Conservation (phyloP, 2,797 vertebrate species). For the Rhabdophis nuchalis region DNA sequence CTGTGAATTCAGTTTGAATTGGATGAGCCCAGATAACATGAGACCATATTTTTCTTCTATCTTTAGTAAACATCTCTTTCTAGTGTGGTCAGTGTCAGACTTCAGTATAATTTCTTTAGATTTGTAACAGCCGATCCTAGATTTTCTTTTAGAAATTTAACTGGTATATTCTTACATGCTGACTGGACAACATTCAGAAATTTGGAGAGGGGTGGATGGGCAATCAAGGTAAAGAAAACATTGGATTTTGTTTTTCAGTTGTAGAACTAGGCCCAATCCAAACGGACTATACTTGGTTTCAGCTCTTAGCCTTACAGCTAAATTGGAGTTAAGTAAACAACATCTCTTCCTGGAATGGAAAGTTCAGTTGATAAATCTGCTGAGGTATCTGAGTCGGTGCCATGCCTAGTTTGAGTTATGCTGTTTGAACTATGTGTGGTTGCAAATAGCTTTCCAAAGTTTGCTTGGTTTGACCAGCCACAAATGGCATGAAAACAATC, state of each 20-base stretch:
- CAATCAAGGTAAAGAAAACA: conserved; percentile 32
- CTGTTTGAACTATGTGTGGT: conserved; percentile 16
- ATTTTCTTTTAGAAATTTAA: conserved; percentile 10
- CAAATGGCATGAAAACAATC: conserved; percentile 7
- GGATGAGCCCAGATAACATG: background rate
- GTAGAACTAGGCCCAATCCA: background rate
- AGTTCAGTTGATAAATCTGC: conserved; percentile 26
- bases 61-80: background rate
- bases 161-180: background rate
- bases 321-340: conserved; percentile 35
- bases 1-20: background rate
- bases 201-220: background rate
- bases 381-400: background rate
- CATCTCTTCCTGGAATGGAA: conserved; percentile 24
- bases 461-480: background rate
- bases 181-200: background rate
- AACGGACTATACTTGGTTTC: background rate
- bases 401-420: background rate
- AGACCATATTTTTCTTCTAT: background rate
- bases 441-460: conserved; percentile 5
- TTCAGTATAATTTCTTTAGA: background rate
- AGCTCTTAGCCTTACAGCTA: conserved; percentile 34
- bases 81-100: background rate
- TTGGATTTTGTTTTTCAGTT: conserved; percentile 21
- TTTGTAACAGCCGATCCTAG: background rate